These are phyloP conservation scores for Bovichtus diacanthus DNA, from an alignment of 2,797 vertebrate species.

Conservation along the genomic window DNA sequence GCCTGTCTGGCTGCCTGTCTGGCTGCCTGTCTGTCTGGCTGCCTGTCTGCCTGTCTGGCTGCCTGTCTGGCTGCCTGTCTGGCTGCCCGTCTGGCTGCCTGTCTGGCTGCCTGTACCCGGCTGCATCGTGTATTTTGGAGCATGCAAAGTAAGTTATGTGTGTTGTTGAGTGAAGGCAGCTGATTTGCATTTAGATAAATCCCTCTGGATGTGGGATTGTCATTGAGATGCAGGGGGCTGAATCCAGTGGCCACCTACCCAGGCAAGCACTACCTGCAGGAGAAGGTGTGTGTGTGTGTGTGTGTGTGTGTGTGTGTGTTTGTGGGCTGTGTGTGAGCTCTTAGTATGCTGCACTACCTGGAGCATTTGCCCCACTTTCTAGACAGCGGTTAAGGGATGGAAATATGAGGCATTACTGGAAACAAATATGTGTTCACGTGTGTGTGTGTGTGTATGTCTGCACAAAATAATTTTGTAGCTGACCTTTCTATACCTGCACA, in stretches of 20 bases:
- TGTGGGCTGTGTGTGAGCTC: slow-evolving; percentile 30
- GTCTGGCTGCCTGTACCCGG: slow-evolving; percentile 29
- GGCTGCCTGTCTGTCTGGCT: no score
- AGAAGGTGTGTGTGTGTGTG: slow-evolving; percentile 10
- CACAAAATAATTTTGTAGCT: slow-evolving; percentile 50
- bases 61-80: background rate
- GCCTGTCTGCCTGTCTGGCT: no score
- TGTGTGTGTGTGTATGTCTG: slow-evolving; percentile 29
- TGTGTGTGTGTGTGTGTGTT: slow-evolving; percentile 16
- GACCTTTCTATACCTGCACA: slow-evolving; percentile 47
- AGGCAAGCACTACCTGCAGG: slow-evolving; percentile 53
- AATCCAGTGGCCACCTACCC: slow-evolving; percentile 58
- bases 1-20: background rate
- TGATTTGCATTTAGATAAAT: slow-evolving; percentile 86
- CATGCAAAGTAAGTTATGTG: slow-evolving; percentile 71
- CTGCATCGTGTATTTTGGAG: slow-evolving; percentile 58
- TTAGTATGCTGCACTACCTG: slow-evolving; percentile 49
- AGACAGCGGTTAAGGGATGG: slow-evolving; percentile 46
- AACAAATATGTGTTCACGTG: slow-evolving; percentile 41
- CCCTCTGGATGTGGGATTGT: slow-evolving; percentile 74
- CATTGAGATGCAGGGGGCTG: slow-evolving; percentile 76
- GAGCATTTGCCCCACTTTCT: slow-evolving; percentile 71
- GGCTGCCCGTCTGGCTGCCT: slow-evolving; percentile 16
- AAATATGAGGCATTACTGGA: slow-evolving; percentile 59
- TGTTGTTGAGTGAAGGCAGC: slow-evolving; percentile 70